Base-by-base conservation (phyloP, 2,113 vertebrate species). In the Orientallactaga bullata region DNA sequence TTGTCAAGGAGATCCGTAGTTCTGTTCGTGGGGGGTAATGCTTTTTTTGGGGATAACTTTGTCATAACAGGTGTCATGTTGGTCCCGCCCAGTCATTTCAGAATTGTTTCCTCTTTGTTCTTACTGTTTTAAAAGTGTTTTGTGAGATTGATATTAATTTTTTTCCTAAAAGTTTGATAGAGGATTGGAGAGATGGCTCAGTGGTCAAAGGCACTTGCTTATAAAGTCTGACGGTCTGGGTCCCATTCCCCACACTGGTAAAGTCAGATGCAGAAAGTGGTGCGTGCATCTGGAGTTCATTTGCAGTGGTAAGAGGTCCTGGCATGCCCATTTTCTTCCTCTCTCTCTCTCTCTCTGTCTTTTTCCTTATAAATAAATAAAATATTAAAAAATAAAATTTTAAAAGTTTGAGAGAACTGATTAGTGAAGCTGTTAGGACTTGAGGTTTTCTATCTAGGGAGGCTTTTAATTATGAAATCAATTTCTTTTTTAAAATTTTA, bases 401-500 rank as follows among this genome's bases (percentile, higher is more conserved):
- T 6, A 61, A 61, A 21, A 61, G 20, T 90, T 58, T 76, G 26
- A 26, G 51, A 24, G 42, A 72, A 79, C 90, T 72, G 66, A 55
- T n/a, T 66, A 30, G 55, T 30, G 69, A 85, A 77, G 58, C 39
- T n/a, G 0, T 66, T 35, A 24, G 83, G 39, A 15, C 30, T 37
- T 69, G 47, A 83, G 39, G 65, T 80, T 81, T 95, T 72, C 73
- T 91, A 76, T 18, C 17, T 37, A 66, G 63, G 32, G 35, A 88
- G 26, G 28, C 35, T 82, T 86, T 91, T 77, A 39, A 47, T 85
- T n/a, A 4, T 15, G 73, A 81, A 39, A 82, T 93, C 21, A 39
- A 24, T 90, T 69, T 68, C 42, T 47, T 47, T 47, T 47, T 47
- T 47, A 6, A 47, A 47, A 47, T 47, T 47, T 47, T 47, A 47